phyloP scores from a whole-genome alignment of 2,888 invertebrate species.

The Coelopa pilipes region DNA sequence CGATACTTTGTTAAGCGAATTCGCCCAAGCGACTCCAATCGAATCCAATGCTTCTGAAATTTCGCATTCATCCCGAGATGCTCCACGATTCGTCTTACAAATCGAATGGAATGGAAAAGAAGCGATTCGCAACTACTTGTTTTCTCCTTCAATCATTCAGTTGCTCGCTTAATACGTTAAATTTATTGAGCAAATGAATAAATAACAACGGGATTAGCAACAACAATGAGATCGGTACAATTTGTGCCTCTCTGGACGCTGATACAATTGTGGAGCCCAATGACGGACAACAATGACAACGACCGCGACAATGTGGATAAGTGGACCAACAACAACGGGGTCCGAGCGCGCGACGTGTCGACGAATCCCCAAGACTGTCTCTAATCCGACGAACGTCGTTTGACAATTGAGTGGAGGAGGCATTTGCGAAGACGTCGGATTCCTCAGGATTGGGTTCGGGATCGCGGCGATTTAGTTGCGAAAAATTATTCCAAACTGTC shows the following conservation, averaged over 20 bases:
- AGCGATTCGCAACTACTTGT: background rate
- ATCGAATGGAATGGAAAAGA: too few species aligned
- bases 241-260: conserved; percentile 9
- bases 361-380: background rate
- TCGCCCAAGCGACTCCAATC: background rate
- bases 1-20: background rate
- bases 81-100: background rate
- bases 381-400: background rate
- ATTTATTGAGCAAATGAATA: background rate
- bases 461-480: conserved; percentile 48
- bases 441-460: too few species aligned
- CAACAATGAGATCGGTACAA: conserved; percentile 1
- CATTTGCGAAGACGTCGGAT: background rate
- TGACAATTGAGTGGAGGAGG: conserved; percentile 1
- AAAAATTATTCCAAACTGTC: conserved; percentile 31
- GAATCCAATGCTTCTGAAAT: background rate
- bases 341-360: background rate
- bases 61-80: background rate
- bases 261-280: conserved; percentile 9
- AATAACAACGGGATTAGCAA: background rate
- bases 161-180: too few species aligned
- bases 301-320: background rate
- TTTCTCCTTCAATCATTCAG: too few species aligned
- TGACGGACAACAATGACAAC: conserved; percentile 9
- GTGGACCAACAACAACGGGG: background rate